These are phyloP conservation scores for Neodiprion pinetum DNA, from an alignment of 1,140 invertebrate species.

Conservation along the genomic window DNA sequence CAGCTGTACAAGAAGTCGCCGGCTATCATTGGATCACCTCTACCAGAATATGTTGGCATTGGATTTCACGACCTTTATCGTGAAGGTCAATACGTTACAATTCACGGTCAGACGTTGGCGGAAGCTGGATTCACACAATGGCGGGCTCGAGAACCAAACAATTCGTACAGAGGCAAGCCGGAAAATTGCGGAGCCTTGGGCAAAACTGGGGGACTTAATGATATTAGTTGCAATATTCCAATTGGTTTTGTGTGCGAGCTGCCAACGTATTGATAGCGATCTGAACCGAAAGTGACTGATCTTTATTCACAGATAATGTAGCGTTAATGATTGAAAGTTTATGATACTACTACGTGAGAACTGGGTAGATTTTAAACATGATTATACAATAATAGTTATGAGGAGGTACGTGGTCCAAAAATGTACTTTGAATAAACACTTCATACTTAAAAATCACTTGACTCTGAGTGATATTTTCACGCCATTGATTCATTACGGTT, in stretches of 20 bases:
- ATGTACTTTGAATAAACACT: no score
- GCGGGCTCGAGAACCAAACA: conserved; percentile 29
- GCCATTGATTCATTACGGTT: no score
- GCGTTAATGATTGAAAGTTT: no score
- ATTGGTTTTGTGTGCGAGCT: conserved; percentile 37
- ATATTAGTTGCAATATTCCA: conserved; percentile 32
- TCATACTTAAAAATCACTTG: no score
- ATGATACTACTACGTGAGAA: no score
- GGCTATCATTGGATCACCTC: not conserved
- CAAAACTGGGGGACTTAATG: conserved; percentile 44
- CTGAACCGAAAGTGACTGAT: no score
- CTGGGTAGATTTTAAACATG: no score
- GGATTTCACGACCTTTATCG: conserved; percentile 51
- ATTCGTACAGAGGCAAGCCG: conserved; percentile 11
- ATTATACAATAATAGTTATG: no score
- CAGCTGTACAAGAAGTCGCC: conserved; percentile 27
- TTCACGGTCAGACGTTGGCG: conserved; percentile 37
- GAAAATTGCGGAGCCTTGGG: conserved; percentile 48
- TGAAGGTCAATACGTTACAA: conserved; percentile 47
- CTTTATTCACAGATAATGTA: no score
- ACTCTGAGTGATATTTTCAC: no score
- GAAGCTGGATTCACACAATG: conserved; percentile 42
- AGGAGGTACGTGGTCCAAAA: no score
- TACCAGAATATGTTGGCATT: conserved; percentile 39
- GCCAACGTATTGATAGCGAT: not conserved